Conservation (phyloP, 2,888 invertebrate species). For the Eledone cirrhosa region DNA sequence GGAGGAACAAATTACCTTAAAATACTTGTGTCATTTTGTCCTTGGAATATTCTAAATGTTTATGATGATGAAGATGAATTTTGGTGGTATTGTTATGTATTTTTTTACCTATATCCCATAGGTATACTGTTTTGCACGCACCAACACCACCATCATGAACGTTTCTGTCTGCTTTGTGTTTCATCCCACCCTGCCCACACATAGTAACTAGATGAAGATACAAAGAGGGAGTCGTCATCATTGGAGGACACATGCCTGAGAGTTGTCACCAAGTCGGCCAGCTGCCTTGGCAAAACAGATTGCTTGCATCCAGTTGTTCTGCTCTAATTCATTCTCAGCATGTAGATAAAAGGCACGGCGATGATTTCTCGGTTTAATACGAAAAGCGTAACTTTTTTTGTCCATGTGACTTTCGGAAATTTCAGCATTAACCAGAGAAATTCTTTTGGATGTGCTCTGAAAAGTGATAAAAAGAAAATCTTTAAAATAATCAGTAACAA, state of each 20-base stretch:
- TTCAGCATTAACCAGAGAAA: constrained; percentile 60
- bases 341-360: constrained; percentile 62
- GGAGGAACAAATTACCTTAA: too few relatives aligned
- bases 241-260: constrained; percentile 62
- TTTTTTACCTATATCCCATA: too few relatives aligned
- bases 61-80: too few relatives aligned
- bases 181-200: too few relatives aligned
- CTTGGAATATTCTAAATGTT: too few relatives aligned
- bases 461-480: constrained; percentile 35
- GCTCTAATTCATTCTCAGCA: constrained; percentile 60
- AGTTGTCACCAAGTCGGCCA: constrained; percentile 55
- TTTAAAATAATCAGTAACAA: too few relatives aligned
- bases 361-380: constrained; percentile 61
- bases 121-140: too few relatives aligned
- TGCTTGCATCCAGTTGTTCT: constrained; percentile 66
- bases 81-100: too few relatives aligned
- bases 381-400: constrained; percentile 62
- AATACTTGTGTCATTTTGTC: too few relatives aligned
- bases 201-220: too few relatives aligned
- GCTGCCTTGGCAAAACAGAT: constrained; percentile 66
- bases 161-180: too few relatives aligned
- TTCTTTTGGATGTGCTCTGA: constrained; percentile 59
- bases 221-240: constrained; percentile 36
- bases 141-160: too few relatives aligned
- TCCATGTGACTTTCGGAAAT: constrained; percentile 63